Conservation (phyloP, 1,140 invertebrate species). For the Nomia melanderi region DNA sequence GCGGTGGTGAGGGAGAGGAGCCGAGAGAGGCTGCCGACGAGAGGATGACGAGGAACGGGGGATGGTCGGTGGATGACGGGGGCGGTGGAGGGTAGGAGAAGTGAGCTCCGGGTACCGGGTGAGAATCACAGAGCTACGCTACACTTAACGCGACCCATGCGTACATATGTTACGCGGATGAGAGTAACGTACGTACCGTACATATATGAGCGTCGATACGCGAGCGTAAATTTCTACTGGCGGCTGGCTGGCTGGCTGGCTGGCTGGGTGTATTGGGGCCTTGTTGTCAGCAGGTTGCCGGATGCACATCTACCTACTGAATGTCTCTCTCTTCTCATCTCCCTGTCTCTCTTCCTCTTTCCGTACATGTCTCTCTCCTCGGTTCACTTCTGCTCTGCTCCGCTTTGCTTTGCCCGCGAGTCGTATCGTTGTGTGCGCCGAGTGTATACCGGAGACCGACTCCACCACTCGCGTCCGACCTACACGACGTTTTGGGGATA, state of each 20-base stretch:
- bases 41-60: slow-evolving; percentile 19
- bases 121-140: slow-evolving; percentile 72
- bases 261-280: slow-evolving; percentile 51
- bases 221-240: slow-evolving; percentile 48
- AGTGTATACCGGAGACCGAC: background rate
- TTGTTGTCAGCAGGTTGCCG: slow-evolving; percentile 66
- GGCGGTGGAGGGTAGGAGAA: slow-evolving; percentile 37
- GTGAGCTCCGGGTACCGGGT: slow-evolving; percentile 55
- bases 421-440: background rate
- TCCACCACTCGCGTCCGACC: background rate
- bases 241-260: background rate
- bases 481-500: slow-evolving; percentile 44
- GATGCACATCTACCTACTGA: slow-evolving; percentile 59
- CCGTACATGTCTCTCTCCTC: slow-evolving; percentile 16
- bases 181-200: slow-evolving; percentile 20
- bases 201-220: slow-evolving; percentile 32
- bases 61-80: background rate
- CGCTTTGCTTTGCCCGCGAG: slow-evolving; percentile 32
- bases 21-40: slow-evolving; percentile 31
- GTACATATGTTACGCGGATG: slow-evolving; percentile 49
- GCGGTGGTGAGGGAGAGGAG: slow-evolving; percentile 14
- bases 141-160: slow-evolving; percentile 73
- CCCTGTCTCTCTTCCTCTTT: slow-evolving; percentile 27
- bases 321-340: slow-evolving; percentile 7
- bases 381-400: slow-evolving; percentile 27